These are phyloP conservation scores for Cepaea nemoralis DNA, from an alignment of 1,140 invertebrate species.

Conservation along the genomic window DNA sequence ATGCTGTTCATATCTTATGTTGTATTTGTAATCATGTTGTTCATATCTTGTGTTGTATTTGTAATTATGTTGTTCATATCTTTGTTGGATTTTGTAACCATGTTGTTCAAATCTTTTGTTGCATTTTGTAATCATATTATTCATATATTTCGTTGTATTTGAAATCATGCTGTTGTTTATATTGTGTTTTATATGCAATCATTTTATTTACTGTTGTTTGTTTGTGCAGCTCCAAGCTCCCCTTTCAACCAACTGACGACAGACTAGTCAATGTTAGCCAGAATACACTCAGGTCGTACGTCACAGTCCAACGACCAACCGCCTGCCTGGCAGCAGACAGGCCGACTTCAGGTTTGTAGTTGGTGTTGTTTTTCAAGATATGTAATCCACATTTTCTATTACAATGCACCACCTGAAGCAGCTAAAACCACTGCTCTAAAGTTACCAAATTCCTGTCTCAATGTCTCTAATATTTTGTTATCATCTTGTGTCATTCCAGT, in stretches of 20 bases:
- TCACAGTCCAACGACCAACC: constrained; percentile 65
- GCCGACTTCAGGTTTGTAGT: background rate
- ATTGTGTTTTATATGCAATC: background rate
- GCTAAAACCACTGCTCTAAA: no score
- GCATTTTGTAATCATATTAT: background rate
- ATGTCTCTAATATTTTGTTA: no score
- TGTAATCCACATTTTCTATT: no score
- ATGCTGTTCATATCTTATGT: no score
- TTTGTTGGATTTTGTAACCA: no score
- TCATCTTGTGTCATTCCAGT: no score
- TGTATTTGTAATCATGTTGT: no score
- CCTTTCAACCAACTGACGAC: constrained; percentile 58
- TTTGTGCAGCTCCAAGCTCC: constrained; percentile 58
- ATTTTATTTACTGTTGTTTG: background rate
- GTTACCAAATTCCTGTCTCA: no score
- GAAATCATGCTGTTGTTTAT: background rate
- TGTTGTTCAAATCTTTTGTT: no score
- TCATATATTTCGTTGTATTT: background rate
- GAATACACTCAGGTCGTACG: constrained; percentile 63
- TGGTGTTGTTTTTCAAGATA: background rate
- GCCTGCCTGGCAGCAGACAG: constrained; percentile 43
- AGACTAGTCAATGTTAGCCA: constrained; percentile 63
- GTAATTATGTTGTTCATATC: no score
- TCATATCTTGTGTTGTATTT: no score
- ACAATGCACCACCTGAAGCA: no score